Base-by-base conservation (phyloP, 1,140 invertebrate species). In the Mya arenaria region DNA sequence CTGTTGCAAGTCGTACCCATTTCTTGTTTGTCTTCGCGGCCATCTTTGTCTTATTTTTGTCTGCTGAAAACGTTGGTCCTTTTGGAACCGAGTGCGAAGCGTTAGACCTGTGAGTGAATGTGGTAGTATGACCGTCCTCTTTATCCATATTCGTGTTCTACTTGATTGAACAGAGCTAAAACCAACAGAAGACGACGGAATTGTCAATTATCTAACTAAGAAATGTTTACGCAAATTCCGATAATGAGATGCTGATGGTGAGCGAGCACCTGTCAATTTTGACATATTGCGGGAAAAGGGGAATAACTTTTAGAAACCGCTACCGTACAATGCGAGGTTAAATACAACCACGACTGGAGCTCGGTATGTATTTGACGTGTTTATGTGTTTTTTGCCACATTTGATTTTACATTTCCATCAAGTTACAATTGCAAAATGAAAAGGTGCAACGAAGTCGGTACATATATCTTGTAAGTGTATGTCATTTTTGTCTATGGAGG, bases 1-100 rank as follows among this genome's bases (percentile, higher is more conserved):
- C 98, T 1, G 98, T 99, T 77, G 99, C 94, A 68, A 99, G 96
- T n/a, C 98, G 95, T 41, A 99, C 90, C 93, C 93, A 94, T 79
- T 93, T 93, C 83, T 93, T 93, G 79, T 93, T 93, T n/a, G 89
- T 90, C 75, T 92, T 92, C 13, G 91, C 85, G 19, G 91, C 89
- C 90, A 91, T 93, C 74, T 90, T 91, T 44, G 65, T 89, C 74
- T 87, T 89, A 62, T 84, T 88, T 83, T 89, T 90, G 15, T 90
- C 88, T 13, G 89, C 84, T 6, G 88, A 86, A 44, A 89, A 90
- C 30, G 84, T 88, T 17, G 90, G 79, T 17, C 86, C 86, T 73
- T 91, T 91, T 4, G 68, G 68, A 30, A 69, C 79, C n/a, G 68
- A 32, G 58, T 55, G 62, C n/a, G 68, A 63, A 28, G 79, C 69